phyloP scores from a whole-genome alignment of 2,888 invertebrate genomes.

The Linyphia triangularis region DNA sequence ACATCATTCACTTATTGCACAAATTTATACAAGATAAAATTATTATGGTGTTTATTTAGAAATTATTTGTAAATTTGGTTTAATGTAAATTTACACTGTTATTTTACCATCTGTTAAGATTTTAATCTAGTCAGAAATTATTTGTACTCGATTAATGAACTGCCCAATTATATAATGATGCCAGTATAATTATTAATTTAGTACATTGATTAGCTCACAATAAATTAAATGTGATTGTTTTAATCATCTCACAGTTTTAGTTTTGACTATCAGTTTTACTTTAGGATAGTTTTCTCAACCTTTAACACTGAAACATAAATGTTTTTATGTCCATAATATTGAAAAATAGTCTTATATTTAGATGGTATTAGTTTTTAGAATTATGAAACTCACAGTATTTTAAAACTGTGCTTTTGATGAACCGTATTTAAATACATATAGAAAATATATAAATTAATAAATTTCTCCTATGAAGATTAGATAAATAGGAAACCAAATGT shows the following conservation, averaged over 20 bases:
- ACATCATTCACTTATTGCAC: no score
- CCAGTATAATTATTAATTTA: no score
- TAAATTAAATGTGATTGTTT: no score
- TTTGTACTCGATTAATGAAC: no score
- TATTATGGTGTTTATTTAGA: no score
- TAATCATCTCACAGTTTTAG: not conserved
- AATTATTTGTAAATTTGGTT: no score
- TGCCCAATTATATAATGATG: no score
- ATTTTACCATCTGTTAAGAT: no score
- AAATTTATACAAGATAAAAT: no score
- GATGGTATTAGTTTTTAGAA: constrained; percentile 53
- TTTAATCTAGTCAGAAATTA: no score
- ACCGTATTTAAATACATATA: constrained; percentile 34
- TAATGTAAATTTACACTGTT: no score
- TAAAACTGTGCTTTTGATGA: constrained; percentile 73
- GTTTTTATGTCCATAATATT: constrained; percentile 34
- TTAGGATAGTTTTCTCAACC: constrained; percentile 6
- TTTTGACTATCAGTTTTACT: not conserved
- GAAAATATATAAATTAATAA: constrained; percentile 13
- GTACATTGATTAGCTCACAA: no score
- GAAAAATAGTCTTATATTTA: constrained; percentile 18
- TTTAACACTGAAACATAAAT: not conserved
- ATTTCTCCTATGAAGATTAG: constrained; percentile 49
- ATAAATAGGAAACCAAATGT: constrained; percentile 46
- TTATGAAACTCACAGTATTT: constrained; percentile 62